Evolutionary conservation across 1,140 invertebrate genomes (phyloP).

Genomic region (Melitaea cinxia): DNA sequence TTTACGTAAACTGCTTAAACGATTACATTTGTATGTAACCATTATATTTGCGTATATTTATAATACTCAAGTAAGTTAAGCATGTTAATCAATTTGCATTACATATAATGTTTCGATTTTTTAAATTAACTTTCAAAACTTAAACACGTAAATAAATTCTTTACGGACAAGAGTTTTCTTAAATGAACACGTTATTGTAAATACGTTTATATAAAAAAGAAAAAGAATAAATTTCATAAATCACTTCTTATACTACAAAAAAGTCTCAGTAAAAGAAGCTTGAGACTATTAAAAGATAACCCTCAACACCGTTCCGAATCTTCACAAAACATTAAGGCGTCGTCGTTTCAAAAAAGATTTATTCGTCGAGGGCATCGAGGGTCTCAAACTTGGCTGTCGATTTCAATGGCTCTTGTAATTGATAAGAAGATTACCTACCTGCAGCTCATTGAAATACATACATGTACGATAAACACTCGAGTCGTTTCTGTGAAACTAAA

Average conservation of each 20-base stretch:
- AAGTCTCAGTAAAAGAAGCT: not conserved
- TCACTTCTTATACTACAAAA: not conserved
- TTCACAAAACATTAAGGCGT: slow-evolving; percentile 52
- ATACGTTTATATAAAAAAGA: no score
- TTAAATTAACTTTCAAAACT: no score
- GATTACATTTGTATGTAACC: no score
- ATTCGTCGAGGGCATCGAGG: slow-evolving; percentile 49
- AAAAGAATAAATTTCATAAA: not conserved
- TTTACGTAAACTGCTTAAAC: no score
- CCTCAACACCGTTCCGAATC: slow-evolving; percentile 44
- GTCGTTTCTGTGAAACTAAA: slow-evolving; percentile 8
- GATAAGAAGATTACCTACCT: slow-evolving; percentile 47
- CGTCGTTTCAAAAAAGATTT: slow-evolving; percentile 55
- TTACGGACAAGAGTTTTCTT: no score
- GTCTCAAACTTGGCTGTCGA: slow-evolving; percentile 55
- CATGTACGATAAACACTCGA: slow-evolving; percentile 20
- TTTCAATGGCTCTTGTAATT: slow-evolving; percentile 53
- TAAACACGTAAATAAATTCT: no score
- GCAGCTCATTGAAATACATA: slow-evolving; percentile 13
- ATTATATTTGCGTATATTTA: no score
- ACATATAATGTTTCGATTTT: no score
- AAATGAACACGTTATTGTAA: no score
- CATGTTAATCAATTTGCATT: no score
- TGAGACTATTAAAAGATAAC: slow-evolving; percentile 15
- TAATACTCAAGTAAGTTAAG: no score